These are phyloP conservation scores for Botrylloides violaceus DNA, from an alignment of 23 tunicate species.

Conservation along the genomic window DNA sequence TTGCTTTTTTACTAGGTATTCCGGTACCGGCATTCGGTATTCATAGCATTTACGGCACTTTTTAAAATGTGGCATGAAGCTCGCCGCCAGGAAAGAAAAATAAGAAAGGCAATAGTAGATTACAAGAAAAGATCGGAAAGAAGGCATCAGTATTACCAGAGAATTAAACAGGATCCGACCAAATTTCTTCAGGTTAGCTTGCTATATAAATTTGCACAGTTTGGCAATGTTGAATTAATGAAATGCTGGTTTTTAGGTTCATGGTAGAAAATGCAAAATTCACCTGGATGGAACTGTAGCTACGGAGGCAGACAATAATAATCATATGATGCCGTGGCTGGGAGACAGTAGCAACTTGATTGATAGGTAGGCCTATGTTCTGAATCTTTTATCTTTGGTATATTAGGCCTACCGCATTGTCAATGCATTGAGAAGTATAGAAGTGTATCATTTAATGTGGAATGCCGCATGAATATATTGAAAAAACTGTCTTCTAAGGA, in stretches of 20 bases:
- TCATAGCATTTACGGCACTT: too few relatives aligned
- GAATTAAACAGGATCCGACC: conserved; percentile 91
- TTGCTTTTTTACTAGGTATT: too few relatives aligned
- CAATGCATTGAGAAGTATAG: too few relatives aligned
- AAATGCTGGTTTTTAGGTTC: conserved; percentile 34
- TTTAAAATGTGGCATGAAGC: conserved; percentile 96
- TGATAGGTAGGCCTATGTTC: conserved; percentile 57
- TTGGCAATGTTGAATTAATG: not conserved
- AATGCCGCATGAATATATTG: too few relatives aligned
- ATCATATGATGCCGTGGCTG: conserved; percentile 90
- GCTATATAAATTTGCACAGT: not conserved
- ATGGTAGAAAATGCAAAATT: conserved; percentile 62
- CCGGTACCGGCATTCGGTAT: too few relatives aligned
- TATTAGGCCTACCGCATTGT: too few relatives aligned
- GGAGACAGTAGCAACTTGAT: conserved; percentile 82
- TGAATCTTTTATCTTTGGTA: too few relatives aligned
- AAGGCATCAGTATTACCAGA: conserved; percentile 75
- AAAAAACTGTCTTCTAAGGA: too few relatives aligned
- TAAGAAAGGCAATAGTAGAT: conserved; percentile 81
- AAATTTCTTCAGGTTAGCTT: conserved; percentile 76
- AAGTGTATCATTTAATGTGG: too few relatives aligned
- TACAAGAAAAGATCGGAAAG: conserved; percentile 76
- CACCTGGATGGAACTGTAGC: conserved; percentile 67
- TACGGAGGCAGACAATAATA: conserved; percentile 31
- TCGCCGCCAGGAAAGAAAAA: conserved; percentile 63